Base-by-base conservation (phyloP, 2,113 vertebrate genomes). In the Varanus komodoensis region DNA sequence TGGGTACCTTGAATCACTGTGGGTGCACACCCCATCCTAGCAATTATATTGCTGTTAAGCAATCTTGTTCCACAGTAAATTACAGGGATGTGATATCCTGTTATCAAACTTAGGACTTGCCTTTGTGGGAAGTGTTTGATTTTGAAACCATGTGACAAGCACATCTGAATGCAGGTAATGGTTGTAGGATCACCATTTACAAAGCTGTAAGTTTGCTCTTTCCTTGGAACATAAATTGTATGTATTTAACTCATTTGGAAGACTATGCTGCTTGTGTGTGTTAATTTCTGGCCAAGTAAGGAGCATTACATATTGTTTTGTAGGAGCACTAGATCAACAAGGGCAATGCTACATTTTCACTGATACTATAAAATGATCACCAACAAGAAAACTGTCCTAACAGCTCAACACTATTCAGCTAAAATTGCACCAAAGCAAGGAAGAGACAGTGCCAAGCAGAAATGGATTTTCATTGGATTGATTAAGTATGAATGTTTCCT, bases 251-350 rank as follows among this genome's bases (percentile, higher is more conserved):
- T 84, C 9, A 86, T 69, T 1, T 17, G 34, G 67, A 91, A 48
- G 81, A 86, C 29, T 88, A 73, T 1, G 4, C 3, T 79, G 52
- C 61, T 48, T 1, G 1, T 14, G 15, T 54, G 82, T 61, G 86
- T 84, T 85, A 80, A 89, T n/a, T 92, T 87, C 89, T 82, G 88
- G 84, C 91, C 90, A 54, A 14, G 84, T 79, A 90, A 89, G 84
- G 89, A 83, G 78, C 3, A 84, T 91, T 91, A 89, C 68, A 32
- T 71, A 89, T 38, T 0, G 54, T 83, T 82, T 48, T 82, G 82
- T 52, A 57, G 50, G 79, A 92, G 92, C 71, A 82, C 92, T 92
- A 1, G 50, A 44, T 29, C 80, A 0, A 0, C 0, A 3, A 1
- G 48, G n/a, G 48, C 0, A 6, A 23, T 0, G 57, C 15, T 2